A percentile compares a stretch with the other conserved stretches of the same genome.
Conservation (phyloP, 2,888 invertebrate genomes). For the Pyrrhopygopsis socrates region DNA sequence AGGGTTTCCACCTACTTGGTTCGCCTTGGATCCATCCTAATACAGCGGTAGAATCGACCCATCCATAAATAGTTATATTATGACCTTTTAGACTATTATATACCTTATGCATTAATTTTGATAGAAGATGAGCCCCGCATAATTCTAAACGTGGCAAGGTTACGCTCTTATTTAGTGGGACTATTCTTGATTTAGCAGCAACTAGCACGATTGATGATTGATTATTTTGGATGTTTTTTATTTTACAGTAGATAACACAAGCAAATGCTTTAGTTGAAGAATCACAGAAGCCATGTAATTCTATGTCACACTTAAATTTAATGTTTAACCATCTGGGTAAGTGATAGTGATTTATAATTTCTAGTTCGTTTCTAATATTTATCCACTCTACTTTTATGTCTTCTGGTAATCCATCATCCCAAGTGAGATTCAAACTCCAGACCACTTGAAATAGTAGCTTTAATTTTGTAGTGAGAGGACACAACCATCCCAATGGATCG, state of each 20-base stretch:
- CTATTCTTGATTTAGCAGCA: too few relatives aligned
- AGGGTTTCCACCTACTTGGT: conserved; percentile 57
- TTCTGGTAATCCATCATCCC: conserved; percentile 32
- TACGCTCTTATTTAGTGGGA: background rate
- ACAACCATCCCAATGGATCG: conserved; percentile 5
- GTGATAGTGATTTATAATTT: background rate
- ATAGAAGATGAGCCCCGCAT: too few relatives aligned
- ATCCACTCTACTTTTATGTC: conserved; percentile 3
- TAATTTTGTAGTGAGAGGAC: conserved; percentile 26
- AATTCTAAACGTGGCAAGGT: background rate
- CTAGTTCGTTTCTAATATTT: background rate
- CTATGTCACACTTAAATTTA: background rate
- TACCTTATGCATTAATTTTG: too few relatives aligned
- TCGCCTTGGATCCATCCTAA: conserved; percentile 69
- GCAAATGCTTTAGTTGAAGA: too few relatives aligned
- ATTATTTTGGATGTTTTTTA: too few relatives aligned
- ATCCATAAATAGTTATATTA: conserved; percentile 33
- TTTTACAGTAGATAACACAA: too few relatives aligned
- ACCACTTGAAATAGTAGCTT: conserved; percentile 30
- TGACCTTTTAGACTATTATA: conserved; percentile 14
- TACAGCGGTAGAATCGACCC: conserved; percentile 57
- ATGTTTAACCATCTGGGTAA: background rate
- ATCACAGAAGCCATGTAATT: background rate
- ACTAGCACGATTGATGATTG: too few relatives aligned
- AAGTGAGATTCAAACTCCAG: conserved; percentile 22